Conservation (phyloP, 2,797 vertebrate species). For the Thamnophis elegans region DNA sequence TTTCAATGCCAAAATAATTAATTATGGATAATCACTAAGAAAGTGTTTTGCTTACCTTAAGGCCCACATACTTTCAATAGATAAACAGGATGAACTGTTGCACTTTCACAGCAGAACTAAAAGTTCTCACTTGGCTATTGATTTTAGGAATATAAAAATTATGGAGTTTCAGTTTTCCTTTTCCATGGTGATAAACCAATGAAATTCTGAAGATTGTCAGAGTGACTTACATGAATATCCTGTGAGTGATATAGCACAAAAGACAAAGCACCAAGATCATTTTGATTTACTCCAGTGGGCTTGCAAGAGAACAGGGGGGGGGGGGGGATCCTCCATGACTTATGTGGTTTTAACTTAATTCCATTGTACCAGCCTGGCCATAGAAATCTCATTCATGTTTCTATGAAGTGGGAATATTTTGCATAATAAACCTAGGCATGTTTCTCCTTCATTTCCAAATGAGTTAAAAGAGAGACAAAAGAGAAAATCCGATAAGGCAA, state of each 20-base stretch:
- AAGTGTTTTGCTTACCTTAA: not conserved
- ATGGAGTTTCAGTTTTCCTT: not conserved
- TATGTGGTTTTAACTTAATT: slow-evolving; percentile 2
- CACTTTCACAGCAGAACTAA: not conserved
- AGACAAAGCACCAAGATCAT: slow-evolving; percentile 1
- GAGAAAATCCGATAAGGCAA: not conserved
- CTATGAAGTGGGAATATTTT: not conserved
- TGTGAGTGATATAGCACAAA: not conserved
- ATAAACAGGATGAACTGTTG: not conserved
- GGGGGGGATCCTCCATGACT: not conserved
- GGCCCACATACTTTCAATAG: not conserved
- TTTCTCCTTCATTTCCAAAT: slow-evolving; percentile 20
- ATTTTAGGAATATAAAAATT: not conserved
- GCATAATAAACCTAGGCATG: not conserved
- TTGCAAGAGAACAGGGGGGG: not conserved
- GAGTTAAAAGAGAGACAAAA: slow-evolving; percentile 7
- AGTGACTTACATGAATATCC: not conserved
- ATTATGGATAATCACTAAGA: not conserved
- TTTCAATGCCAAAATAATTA: not conserved
- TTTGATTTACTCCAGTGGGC: slow-evolving; percentile 10
- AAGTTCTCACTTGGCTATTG: not conserved
- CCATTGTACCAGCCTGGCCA: not conserved
- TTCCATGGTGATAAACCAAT: not conserved
- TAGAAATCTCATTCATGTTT: slow-evolving; percentile 10
- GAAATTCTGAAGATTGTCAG: not conserved